Evolutionary conservation across 2,113 vertebrate genomes (phyloP).

Genomic region (Castor canadensis): DNA sequence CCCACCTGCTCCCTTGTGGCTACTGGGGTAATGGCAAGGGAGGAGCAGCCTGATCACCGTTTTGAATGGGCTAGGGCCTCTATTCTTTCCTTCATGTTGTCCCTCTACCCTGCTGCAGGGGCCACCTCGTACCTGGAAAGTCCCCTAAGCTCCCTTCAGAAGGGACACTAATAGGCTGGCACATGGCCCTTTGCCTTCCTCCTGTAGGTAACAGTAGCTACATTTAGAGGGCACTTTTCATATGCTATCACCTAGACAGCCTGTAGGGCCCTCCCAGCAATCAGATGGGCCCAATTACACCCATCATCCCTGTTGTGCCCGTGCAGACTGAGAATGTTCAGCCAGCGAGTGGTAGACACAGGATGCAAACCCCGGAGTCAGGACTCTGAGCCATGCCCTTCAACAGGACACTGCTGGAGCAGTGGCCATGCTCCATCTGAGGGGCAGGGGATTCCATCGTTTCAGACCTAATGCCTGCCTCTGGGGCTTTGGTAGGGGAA

Average conservation of each 20-base stretch:
- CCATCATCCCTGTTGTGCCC: not conserved
- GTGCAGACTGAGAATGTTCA: not conserved
- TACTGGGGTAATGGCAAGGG: not conserved
- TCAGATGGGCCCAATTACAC: not conserved
- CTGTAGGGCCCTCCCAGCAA: not conserved
- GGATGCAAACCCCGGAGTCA: not conserved
- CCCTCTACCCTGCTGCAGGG: not conserved
- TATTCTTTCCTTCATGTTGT: not conserved
- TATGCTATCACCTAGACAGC: not conserved
- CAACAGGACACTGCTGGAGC: not conserved
- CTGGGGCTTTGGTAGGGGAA: not conserved
- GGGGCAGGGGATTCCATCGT: rapidly evolving
- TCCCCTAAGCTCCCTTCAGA: not conserved
- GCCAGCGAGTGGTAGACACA: not conserved
- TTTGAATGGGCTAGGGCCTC: too few species aligned
- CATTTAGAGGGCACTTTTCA: not conserved
- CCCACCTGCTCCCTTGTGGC: not conserved
- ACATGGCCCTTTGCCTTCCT: not conserved
- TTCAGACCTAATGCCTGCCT: not conserved
- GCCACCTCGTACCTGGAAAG: not conserved
- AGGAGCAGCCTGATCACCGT: not conserved
- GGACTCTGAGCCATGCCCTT: not conserved
- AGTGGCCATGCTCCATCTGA: rapidly evolving
- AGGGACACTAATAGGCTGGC: not conserved
- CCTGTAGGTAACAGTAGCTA: not conserved